Percentiles rank a stretch among this genome's conserved stretches.
Conservation (phyloP, 2,113 vertebrate genomes). For the Ameiurus melas region DNA sequence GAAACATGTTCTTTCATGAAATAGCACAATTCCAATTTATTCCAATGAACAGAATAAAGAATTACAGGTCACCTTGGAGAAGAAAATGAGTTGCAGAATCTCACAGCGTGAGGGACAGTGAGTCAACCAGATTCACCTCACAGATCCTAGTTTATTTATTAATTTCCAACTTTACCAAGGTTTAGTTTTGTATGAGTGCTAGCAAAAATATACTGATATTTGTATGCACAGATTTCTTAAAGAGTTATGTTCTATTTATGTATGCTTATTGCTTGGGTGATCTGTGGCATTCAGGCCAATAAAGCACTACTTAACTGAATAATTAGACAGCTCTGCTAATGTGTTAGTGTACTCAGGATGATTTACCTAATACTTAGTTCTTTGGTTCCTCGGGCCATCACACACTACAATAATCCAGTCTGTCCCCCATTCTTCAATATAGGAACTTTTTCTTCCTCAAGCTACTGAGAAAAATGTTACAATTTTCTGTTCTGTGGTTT, state of each 20-base stretch:
- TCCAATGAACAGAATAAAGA: neutral
- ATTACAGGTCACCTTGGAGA: neutral
- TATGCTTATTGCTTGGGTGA: neutral
- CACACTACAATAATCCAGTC: neutral
- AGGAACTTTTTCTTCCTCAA: neutral
- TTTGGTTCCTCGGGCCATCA: neutral
- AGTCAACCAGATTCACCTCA: neutral
- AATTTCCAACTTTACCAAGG: neutral
- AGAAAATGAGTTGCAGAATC: neutral
- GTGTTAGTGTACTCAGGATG: neutral
- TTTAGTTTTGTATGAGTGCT: neutral
- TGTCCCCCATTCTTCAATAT: neutral
- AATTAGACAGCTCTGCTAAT: neutral
- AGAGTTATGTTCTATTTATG: neutral
- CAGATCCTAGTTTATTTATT: neutral
- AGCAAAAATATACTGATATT: neutral
- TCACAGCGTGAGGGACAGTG: neutral
- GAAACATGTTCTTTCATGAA: neutral
- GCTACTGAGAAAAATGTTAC: neutral
- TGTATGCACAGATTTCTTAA: neutral
- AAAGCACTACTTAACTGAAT: neutral
- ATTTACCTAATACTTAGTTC: conserved; percentile 4
- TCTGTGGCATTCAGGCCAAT: neutral
- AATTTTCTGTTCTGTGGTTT: neutral
- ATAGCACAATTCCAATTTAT: neutral